These are phyloP conservation scores for Cettia cetti DNA, from an alignment of 2,113 vertebrate genomes.

Conservation along the genomic window DNA sequence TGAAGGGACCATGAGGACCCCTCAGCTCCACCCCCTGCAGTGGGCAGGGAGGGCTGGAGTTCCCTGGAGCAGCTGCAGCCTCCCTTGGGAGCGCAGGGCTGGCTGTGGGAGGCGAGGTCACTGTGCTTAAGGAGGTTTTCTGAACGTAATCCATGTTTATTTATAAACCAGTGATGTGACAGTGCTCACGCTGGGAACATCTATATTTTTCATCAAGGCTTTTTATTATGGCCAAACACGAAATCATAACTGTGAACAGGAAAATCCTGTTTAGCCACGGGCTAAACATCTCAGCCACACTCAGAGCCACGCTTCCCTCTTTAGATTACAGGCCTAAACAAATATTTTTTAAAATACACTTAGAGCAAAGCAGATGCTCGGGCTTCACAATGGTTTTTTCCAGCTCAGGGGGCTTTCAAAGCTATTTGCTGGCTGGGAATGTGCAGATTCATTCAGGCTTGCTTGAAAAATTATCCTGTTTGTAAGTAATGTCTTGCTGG, in stretches of 20 bases:
- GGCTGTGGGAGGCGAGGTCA: not conserved
- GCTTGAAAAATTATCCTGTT: conserved; percentile 17
- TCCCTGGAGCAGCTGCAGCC: not conserved
- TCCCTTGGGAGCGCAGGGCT: not conserved
- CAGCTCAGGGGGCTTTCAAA: not conserved
- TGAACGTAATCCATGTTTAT: not conserved
- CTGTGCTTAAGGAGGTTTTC: not conserved
- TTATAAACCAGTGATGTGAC: not conserved
- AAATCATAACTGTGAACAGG: conserved; percentile 5
- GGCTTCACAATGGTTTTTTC: not conserved
- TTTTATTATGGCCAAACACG: conserved; percentile 4
- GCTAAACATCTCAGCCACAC: not conserved
- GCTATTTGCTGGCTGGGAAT: conserved; percentile 1
- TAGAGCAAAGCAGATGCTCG: not conserved
- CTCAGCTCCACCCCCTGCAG: fast-evolving
- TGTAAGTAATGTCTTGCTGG: conserved; percentile 33
- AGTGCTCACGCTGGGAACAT: not conserved
- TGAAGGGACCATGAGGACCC: not conserved
- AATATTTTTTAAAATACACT: not conserved
- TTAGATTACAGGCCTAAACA: not conserved
- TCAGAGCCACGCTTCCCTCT: not conserved
- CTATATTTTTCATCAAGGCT: not conserved
- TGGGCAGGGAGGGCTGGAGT: not conserved
- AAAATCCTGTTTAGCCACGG: conserved; percentile 32
- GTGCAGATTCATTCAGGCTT: not conserved